These are phyloP conservation scores for Pholis gunnellus DNA, from an alignment of 2,113 vertebrate genomes.

Conservation along the genomic window DNA sequence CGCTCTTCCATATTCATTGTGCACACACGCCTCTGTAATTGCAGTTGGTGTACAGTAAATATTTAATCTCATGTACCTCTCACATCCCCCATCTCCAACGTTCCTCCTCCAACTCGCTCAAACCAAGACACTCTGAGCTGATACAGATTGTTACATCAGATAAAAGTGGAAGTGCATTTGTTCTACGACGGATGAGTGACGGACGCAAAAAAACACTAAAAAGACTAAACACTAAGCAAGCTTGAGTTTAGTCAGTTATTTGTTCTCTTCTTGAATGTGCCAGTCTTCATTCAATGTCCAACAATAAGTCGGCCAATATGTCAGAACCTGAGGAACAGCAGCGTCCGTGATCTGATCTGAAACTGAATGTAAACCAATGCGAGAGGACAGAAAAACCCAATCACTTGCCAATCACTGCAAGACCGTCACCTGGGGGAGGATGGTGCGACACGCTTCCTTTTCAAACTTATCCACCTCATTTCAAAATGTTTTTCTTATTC, in stretches of 20 bases:
- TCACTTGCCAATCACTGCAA: neutral
- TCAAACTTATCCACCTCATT: conserved; percentile 18
- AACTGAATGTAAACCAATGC: neutral
- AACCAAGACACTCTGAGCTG: neutral
- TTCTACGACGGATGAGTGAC: neutral
- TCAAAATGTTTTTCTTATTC: conserved; percentile 20
- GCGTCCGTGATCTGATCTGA: neutral
- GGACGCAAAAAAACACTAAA: neutral
- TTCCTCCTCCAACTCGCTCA: neutral
- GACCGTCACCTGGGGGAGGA: neutral
- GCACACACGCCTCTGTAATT: conserved; percentile 9
- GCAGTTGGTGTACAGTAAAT: conserved; percentile 17
- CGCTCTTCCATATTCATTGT: conserved; percentile 18
- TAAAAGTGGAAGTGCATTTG: neutral
- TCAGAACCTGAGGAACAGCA: neutral
- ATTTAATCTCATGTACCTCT: conserved; percentile 1
- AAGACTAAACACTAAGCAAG: too few species aligned
- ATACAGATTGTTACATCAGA: neutral
- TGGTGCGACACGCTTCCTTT: neutral
- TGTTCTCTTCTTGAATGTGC: neutral
- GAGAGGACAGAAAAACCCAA: neutral
- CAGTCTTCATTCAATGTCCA: neutral
- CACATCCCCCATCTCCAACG: neutral
- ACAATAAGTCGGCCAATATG: neutral
- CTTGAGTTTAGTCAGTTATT: neutral